phyloP scores from a whole-genome alignment of 2,888 invertebrate genomes.

The Chymomyza fuscimana region DNA sequence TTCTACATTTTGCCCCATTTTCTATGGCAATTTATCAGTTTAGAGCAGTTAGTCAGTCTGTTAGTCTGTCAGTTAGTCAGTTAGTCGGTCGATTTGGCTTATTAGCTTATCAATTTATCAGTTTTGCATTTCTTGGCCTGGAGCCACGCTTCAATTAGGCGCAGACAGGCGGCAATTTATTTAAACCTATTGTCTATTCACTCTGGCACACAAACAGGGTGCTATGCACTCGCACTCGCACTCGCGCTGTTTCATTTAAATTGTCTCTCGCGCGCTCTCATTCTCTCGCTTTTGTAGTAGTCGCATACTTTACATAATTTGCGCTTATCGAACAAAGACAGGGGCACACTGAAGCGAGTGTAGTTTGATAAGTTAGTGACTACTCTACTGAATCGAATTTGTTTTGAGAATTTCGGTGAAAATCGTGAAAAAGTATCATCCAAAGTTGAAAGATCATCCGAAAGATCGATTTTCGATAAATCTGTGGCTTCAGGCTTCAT shows the following conservation, averaged over 20 bases:
- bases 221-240: too few relatives aligned
- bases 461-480: too few relatives aligned
- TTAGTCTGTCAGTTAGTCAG: neutral
- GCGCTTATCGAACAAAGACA: constrained; percentile 29
- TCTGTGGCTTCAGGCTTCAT: too few relatives aligned
- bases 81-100: neutral
- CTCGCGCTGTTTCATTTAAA: neutral
- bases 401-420: too few relatives aligned
- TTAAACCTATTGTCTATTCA: neutral
- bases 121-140: neutral
- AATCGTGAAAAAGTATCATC: too few relatives aligned
- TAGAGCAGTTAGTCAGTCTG: neutral
- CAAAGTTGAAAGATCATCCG: too few relatives aligned
- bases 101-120: neutral
- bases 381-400: too few relatives aligned
- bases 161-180: neutral
- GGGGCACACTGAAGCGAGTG: neutral
- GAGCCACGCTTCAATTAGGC: neutral
- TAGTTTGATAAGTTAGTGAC: too few relatives aligned
- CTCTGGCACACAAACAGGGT: neutral
- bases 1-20: neutral
- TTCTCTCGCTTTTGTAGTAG: constrained; percentile 21
- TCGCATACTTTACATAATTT: constrained; percentile 46
- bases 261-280: neutral
- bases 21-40: too few relatives aligned